These are phyloP conservation scores for Zalophus californianus DNA, from an alignment of 2,797 vertebrate species.

Conservation along the genomic window DNA sequence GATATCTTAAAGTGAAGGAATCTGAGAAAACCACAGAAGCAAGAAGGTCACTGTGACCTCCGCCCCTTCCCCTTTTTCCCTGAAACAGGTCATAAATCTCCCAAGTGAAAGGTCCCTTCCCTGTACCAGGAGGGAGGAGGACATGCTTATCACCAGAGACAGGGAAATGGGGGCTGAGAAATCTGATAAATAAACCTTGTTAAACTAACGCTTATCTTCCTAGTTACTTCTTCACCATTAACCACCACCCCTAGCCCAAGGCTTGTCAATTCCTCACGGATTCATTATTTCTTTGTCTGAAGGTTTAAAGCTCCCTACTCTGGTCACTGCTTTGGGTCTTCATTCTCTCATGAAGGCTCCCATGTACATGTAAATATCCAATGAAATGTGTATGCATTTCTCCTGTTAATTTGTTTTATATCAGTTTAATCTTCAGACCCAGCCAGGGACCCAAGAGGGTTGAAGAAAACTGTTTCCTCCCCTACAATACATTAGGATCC, in stretches of 20 bases:
- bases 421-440: conserved; percentile 7
- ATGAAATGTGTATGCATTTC: neutral
- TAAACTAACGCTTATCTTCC: neutral
- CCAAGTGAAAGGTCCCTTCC: neutral
- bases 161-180: neutral
- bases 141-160: neutral
- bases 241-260: neutral
- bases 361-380: neutral
- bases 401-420: neutral
- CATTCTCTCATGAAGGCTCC: neutral
- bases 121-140: neutral
- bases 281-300: neutral
- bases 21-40: neutral
- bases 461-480: neutral
- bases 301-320: neutral
- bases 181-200: neutral
- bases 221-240: neutral
- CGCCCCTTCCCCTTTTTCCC: neutral
- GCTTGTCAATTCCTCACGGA: neutral
- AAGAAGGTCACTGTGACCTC: neutral
- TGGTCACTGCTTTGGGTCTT: neutral
- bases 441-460: neutral
- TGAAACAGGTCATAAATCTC: neutral
- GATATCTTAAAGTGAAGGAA: neutral
- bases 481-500: neutral